Percentiles rank a stretch among this genome's conserved stretches.
phyloP scores from a whole-genome alignment of 2,113 vertebrate genomes.

The Tragelaphus buxtoni region DNA sequence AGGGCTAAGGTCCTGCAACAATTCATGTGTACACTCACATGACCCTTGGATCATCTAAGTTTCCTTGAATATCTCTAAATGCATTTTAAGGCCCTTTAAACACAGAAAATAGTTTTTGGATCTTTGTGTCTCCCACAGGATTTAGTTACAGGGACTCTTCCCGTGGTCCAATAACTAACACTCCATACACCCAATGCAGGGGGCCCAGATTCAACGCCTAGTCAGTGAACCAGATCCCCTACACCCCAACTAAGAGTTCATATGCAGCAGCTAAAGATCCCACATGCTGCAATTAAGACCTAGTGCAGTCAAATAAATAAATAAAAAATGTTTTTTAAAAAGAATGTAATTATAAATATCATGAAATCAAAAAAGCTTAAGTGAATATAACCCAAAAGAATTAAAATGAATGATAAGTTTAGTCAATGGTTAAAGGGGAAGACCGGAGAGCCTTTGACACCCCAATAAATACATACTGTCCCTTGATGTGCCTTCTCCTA shows the following conservation, averaged over 20 bases:
- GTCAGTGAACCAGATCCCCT: not conserved
- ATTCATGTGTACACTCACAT: not conserved
- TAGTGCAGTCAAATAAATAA: not conserved
- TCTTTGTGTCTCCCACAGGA: not conserved
- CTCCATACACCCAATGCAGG: not conserved
- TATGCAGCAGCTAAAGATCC: not conserved
- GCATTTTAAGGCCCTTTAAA: not conserved
- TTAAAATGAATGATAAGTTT: not conserved
- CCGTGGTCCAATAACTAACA: not conserved
- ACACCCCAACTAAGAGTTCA: not conserved
- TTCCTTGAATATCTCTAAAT: not conserved
- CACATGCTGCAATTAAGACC: not conserved
- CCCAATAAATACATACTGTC: not conserved
- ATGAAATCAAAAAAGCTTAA: not conserved
- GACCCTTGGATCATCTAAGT: not conserved
- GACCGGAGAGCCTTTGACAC: not conserved
- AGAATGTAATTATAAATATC: slow-evolving; percentile 10
- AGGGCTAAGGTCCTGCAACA: not conserved
- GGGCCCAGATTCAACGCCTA: not conserved
- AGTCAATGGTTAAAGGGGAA: not conserved
- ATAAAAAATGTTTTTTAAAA: not conserved
- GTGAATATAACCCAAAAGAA: not conserved
- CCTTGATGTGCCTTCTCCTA: not conserved
- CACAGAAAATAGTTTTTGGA: not conserved
- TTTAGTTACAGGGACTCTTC: not conserved